Conservation (phyloP, 1,140 invertebrate genomes). For the Grapholita molesta region DNA sequence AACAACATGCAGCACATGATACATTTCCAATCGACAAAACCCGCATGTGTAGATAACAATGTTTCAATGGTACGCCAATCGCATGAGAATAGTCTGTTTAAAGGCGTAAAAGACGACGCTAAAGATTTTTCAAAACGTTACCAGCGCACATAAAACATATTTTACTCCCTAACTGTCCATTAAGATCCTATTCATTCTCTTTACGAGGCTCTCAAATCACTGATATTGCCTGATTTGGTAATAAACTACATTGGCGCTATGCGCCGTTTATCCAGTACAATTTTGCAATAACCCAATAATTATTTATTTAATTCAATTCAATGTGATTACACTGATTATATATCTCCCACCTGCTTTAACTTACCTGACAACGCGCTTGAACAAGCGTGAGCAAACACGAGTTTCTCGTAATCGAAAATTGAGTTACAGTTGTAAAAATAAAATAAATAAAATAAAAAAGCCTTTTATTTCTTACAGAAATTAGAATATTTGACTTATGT, state of each 20-base stretch:
- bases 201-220: slow-evolving; percentile 13
- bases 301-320: neutral
- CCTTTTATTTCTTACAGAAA: too few species aligned
- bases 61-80: neutral
- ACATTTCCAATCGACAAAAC: neutral
- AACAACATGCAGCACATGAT: neutral
- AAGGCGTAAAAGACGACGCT: neutral
- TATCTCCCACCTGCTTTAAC: neutral
- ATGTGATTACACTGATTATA: neutral
- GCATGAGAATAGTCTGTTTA: slow-evolving; percentile 10
- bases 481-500: too few species aligned
- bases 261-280: neutral
- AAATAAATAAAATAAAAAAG: neutral
- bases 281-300: neutral
- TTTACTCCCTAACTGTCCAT: slow-evolving; percentile 12
- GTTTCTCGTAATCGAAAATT: neutral
- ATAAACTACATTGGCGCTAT: neutral
- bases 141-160: slow-evolving; percentile 6
- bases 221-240: slow-evolving; percentile 4
- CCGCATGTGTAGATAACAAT: slow-evolving; percentile 6
- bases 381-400: too few species aligned
- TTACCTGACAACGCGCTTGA: neutral
- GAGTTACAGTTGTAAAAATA: neutral
- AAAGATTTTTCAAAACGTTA: slow-evolving; percentile 11
- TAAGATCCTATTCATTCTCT: slow-evolving; percentile 15